Conservation (phyloP, 2,888 invertebrate species). For the Gandaritis pyraliata region DNA sequence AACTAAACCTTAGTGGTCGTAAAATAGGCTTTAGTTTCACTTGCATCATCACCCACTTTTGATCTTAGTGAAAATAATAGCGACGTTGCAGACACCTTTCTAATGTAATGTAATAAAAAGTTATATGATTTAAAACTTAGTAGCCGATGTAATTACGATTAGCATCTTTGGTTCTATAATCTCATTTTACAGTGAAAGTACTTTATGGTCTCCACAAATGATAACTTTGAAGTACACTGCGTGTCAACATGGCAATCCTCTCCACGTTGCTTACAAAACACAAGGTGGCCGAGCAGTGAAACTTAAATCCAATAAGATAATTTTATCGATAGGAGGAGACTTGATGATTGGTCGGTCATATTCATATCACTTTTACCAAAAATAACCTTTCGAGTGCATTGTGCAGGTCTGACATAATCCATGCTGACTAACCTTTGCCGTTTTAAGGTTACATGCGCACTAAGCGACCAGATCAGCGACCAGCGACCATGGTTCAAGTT, state of each 20-base stretch:
- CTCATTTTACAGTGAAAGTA: conserved; percentile 2
- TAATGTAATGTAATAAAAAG: background rate
- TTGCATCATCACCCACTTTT: no score
- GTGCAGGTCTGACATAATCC: background rate
- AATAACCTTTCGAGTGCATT: conserved; percentile 1
- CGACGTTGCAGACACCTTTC: background rate
- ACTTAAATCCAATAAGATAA: no score
- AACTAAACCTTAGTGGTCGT: no score
- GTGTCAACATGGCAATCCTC: no score
- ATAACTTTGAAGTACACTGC: no score
- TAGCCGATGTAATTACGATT: conserved; percentile 1
- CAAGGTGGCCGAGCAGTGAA: no score
- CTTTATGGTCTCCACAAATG: no score
- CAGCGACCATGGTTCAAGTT: background rate
- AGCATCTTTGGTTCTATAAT: conserved; percentile 1
- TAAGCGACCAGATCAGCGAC: no score
- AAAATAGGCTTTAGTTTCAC: no score
- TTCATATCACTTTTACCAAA: conserved; percentile 2
- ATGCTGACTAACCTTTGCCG: background rate
- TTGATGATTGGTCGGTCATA: background rate
- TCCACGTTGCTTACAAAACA: no score
- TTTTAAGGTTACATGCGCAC: no score
- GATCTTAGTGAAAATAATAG: background rate
- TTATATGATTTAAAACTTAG: background rate
- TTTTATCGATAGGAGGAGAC: background rate